These are phyloP conservation scores for Thunnus maccoyii DNA, from an alignment of 2,113 vertebrate species.

Conservation along the genomic window DNA sequence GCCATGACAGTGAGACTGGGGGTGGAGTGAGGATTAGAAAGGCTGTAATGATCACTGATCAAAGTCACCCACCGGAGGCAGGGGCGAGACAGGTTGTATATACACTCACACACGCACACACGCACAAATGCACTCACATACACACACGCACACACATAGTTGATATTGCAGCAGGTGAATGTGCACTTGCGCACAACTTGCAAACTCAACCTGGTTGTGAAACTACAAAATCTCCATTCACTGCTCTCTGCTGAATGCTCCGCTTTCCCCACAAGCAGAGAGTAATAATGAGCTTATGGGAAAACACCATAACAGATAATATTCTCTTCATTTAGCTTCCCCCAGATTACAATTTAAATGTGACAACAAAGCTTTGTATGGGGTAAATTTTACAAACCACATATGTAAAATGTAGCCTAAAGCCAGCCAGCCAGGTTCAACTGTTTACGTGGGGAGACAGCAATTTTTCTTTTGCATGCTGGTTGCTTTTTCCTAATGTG, in stretches of 20 bases:
- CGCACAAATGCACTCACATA: background rate
- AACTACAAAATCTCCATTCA: conserved; percentile 42
- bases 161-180: conserved; percentile 63
- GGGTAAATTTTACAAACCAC: conserved; percentile 39
- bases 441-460: conserved; percentile 55
- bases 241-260: conserved; percentile 8
- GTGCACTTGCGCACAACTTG: conserved; percentile 56
- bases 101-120: conserved; percentile 44
- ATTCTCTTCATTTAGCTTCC: conserved; percentile 12
- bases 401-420: conserved; percentile 42
- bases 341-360: conserved; percentile 34
- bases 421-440: conserved; percentile 44
- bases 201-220: conserved; percentile 47
- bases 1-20: conserved; percentile 84
- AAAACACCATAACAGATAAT: conserved; percentile 38
- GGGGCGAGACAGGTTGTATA: conserved; percentile 80
- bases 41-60: conserved; percentile 86
- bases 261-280: conserved; percentile 4
- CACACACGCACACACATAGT: background rate
- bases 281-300: conserved; percentile 24
- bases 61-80: conserved; percentile 85
- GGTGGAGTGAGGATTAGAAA: conserved; percentile 84
- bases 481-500: conserved; percentile 67
- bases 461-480: conserved; percentile 58
- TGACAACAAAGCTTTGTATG: conserved; percentile 40